Evolutionary conservation across 2,888 invertebrate species (phyloP).

Genomic region (Deilephila elpenor): DNA sequence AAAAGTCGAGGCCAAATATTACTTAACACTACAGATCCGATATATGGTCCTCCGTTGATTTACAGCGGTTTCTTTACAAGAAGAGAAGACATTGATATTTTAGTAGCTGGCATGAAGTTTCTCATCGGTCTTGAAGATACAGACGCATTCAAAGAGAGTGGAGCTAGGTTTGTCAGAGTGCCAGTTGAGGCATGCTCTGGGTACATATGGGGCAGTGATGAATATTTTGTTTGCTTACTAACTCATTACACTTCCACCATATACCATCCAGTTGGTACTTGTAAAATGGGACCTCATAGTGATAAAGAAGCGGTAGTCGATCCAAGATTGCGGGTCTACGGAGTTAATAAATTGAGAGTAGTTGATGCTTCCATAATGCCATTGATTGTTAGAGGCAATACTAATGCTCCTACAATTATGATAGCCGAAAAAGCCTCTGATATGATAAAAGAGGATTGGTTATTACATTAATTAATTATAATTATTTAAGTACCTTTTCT

Average conservation of each 20-base stretch:
- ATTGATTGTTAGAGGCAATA: constrained; percentile 87
- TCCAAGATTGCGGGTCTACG: constrained; percentile 85
- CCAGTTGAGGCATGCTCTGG: constrained; percentile 85
- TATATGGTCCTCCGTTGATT: constrained; percentile 89
- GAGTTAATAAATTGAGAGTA: constrained; percentile 86
- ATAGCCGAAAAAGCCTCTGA: constrained; percentile 93
- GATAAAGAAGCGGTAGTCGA: constrained; percentile 88
- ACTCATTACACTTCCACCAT: constrained; percentile 88
- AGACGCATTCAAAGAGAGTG: constrained; percentile 82
- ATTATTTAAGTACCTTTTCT: not conserved
- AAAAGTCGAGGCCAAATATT: constrained; percentile 86
- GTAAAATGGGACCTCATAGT: constrained; percentile 88
- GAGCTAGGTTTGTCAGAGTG: constrained; percentile 81
- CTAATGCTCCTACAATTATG: constrained; percentile 94
- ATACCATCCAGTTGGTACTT: constrained; percentile 88
- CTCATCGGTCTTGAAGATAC: constrained; percentile 85
- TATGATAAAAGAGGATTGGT: constrained; percentile 87
- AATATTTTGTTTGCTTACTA: constrained; percentile 87
- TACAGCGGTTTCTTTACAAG: constrained; percentile 88
- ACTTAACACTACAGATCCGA: constrained; percentile 88
- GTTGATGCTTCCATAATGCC: constrained; percentile 89
- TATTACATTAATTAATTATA: constrained; percentile 9
- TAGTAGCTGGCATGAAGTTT: constrained; percentile 86
- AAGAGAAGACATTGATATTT: constrained; percentile 85
- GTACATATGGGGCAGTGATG: constrained; percentile 85